These are phyloP conservation scores for Rhamphomyia laevipes DNA, from an alignment of 2,888 invertebrate genomes.

Conservation along the genomic window DNA sequence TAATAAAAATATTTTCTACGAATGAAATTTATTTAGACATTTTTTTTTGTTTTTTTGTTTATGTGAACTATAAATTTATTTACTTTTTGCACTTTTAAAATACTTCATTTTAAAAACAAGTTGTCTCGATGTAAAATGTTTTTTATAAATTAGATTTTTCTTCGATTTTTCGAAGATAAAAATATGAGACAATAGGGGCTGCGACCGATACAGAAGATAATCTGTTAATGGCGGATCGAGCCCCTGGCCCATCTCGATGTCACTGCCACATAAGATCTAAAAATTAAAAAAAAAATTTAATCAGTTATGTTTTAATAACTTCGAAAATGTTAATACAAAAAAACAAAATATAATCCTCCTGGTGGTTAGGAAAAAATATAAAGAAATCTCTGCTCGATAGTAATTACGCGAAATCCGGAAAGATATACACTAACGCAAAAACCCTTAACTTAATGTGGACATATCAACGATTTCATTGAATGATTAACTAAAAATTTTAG, in stretches of 20 bases:
- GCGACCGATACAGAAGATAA: slow-evolving; percentile 21
- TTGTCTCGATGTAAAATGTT: slow-evolving; percentile 12
- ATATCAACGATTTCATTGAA: no score
- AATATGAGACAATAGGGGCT: slow-evolving; percentile 21
- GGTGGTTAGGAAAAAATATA: no score
- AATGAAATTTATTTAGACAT: background rate
- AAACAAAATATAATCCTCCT: no score
- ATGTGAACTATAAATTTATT: background rate
- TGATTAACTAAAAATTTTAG: no score
- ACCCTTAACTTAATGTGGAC: no score
- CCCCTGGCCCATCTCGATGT: slow-evolving; percentile 25
- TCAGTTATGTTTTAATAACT: no score
- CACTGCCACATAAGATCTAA: slow-evolving; percentile 23
- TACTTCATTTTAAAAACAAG: slow-evolving; percentile 11
- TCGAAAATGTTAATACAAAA: no score
- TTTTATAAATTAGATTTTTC: slow-evolving; percentile 8
- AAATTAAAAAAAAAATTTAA: slow-evolving; percentile 8
- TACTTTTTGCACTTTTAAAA: background rate
- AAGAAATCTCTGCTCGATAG: no score
- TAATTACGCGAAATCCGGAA: no score
- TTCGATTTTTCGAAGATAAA: slow-evolving; percentile 19
- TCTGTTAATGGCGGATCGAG: slow-evolving; percentile 22
- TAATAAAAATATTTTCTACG: slow-evolving; percentile 25
- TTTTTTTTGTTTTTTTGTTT: background rate
- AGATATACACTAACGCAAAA: no score